phyloP scores from a whole-genome alignment of 64 coral and sea anemone genomes.

The Trachythela sp. region DNA sequence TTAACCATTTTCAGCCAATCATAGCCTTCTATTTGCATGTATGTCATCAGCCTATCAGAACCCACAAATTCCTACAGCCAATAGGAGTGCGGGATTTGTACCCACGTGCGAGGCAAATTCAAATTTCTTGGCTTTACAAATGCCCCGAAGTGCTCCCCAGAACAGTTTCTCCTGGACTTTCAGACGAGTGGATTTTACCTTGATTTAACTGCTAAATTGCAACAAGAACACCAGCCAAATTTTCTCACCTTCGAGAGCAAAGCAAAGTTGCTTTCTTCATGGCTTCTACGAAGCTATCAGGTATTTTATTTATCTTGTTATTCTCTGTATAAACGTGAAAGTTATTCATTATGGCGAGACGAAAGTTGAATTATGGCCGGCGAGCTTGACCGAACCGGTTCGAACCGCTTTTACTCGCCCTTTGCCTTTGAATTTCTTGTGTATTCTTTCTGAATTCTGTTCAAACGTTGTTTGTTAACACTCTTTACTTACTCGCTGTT shows the following conservation, averaged over 20 bases:
- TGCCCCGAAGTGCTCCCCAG: neutral
- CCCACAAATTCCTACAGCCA: neutral
- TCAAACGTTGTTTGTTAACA: no score
- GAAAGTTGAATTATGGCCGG: no score
- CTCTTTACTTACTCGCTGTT: no score
- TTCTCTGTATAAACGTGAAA: no score
- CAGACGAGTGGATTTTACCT: no score
- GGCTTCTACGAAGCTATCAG: neutral
- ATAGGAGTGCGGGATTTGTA: neutral
- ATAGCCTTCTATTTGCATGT: neutral
- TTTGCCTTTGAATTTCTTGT: no score
- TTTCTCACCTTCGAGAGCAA: neutral
- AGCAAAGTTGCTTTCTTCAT: neutral
- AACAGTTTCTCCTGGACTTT: no score
- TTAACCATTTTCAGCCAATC: neutral
- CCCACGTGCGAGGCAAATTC: neutral
- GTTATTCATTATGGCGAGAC: no score
- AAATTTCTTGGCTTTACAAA: neutral
- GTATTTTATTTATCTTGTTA: neutral
- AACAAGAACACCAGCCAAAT: neutral
- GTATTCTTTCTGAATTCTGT: no score
- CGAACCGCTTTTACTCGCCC: no score
- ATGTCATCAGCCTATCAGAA: neutral
- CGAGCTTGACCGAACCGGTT: no score
- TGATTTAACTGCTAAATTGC: neutral